Base-by-base conservation (phyloP, 53 echinoderm and acorn worm species). In the Henricia sp. region DNA sequence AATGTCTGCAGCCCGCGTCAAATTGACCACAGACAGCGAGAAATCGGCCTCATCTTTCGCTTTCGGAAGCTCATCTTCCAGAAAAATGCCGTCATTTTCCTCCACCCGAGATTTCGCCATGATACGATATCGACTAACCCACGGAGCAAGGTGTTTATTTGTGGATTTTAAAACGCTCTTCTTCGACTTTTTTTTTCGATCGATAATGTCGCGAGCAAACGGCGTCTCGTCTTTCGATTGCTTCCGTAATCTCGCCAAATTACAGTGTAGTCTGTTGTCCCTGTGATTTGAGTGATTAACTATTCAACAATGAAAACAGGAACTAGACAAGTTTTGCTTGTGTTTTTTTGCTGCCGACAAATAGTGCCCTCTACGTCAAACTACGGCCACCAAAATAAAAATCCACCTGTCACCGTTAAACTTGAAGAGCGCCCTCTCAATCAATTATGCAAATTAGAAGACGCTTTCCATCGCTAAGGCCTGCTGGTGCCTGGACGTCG, bases 401-500 rank as follows among this genome's bases (percentile, higher is more conserved):
- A n/a, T n/a, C n/a, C n/a, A n/a, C n/a, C n/a, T n/a, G n/a, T n/a
- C n/a, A 34, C 71, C 71, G 52, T 46, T 55, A 35, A 9, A 37
- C 23, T 17, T 77, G 30, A 58, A 77, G 27, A 59, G 77, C 77
- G 77, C 77, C 77, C 77, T 74, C 74, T 57, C 77, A 24, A 57
- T 87, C 90, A 85, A 76, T 85, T 70, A 90, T 90, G 90, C 90
- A 90, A 90, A 85, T 90, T 19, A 85, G 69, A 58, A 57, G 90
- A 90, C 90, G 90, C 90, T 76, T 76, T 90, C 90, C 56, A 85
- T 85, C 39, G 85, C 77, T 77, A 77, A 43, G 77, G 77, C 44
- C 27, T 42, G 43, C 41, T 77, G 59, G 77, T 77, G 60, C 44
- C 77, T 53, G 11, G 77, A 77, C 77, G 77, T 77, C 60, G 43